These are phyloP conservation scores for Platerodrilus igneus DNA, from an alignment of 2,888 invertebrate genomes.

Conservation along the genomic window DNA sequence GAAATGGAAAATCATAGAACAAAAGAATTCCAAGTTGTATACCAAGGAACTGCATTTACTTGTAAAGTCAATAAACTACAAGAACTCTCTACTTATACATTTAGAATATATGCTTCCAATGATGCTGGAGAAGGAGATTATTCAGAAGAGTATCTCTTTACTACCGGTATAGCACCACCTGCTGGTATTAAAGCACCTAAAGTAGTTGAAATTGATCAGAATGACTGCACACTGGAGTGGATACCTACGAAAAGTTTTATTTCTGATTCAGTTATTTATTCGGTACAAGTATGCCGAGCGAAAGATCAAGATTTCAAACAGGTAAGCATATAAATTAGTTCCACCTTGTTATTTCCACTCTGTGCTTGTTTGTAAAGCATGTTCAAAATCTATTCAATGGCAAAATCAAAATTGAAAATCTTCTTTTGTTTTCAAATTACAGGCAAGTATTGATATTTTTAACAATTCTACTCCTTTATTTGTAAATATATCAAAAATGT, in stretches of 20 bases:
- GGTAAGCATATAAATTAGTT: no score
- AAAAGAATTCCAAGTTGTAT: conserved; percentile 66
- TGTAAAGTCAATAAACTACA: conserved; percentile 80
- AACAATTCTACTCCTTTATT: no score
- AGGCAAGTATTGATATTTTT: no score
- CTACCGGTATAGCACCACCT: conserved; percentile 76
- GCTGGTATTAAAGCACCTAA: conserved; percentile 71
- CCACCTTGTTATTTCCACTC: no score
- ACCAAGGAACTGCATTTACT: conserved; percentile 71
- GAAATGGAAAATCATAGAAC: conserved; percentile 72
- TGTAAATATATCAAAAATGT: no score
- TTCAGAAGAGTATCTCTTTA: conserved; percentile 58
- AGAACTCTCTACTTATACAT: conserved; percentile 76
- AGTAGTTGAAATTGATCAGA: conserved; percentile 53
- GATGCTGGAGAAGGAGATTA: conserved; percentile 84
- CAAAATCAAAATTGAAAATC: no score
- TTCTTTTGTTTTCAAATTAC: no score
- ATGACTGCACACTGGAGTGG: conserved; percentile 63
- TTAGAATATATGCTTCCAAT: conserved; percentile 81
- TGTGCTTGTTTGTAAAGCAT: no score
- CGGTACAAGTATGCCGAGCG: conserved; percentile 63
- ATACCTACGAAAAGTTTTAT: conserved; percentile 54
- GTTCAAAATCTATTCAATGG: no score
- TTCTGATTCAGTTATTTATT: conserved; percentile 67
- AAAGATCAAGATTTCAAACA: conserved; percentile 61